These are phyloP conservation scores for Oreochromis niloticus DNA, from an alignment of 2,113 vertebrate genomes.

Conservation along the genomic window DNA sequence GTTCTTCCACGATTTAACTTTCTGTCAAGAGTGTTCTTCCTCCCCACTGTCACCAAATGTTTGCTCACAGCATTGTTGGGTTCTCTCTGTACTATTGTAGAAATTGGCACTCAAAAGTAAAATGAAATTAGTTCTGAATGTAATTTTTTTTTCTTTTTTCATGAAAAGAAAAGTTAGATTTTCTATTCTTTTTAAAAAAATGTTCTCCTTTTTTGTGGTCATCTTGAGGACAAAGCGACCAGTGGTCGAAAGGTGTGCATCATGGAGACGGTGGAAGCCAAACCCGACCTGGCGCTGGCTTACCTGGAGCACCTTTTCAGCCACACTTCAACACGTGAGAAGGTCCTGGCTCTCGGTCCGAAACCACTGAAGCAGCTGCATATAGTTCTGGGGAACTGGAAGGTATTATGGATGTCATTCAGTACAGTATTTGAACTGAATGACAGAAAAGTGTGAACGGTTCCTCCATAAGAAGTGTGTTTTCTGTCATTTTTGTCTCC, in stretches of 20 bases:
- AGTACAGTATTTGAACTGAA: neutral
- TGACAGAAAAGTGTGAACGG: neutral
- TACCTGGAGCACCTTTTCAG: slow-evolving; percentile 85
- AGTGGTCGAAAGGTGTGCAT: slow-evolving; percentile 71
- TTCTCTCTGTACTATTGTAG: neutral
- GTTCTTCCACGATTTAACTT: neutral
- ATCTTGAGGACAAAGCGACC: slow-evolving; percentile 48
- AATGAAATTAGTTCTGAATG: neutral
- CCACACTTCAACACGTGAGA: slow-evolving; percentile 71
- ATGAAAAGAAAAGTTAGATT: neutral
- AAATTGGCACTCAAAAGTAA: neutral
- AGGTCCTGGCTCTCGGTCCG: slow-evolving; percentile 70
- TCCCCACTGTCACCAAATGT: neutral
- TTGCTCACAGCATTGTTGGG: neutral
- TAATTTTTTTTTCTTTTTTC: accelerated
- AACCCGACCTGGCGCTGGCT: slow-evolving; percentile 81
- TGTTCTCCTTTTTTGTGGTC: neutral
- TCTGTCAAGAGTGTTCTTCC: neutral
- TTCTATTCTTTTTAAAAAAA: neutral
- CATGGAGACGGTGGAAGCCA: slow-evolving; percentile 66
- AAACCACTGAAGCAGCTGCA: slow-evolving; percentile 78
- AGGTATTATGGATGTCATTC: slow-evolving; percentile 64
- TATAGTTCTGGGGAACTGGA: slow-evolving; percentile 73
- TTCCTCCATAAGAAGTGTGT: neutral
- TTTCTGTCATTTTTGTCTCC: neutral